Percentiles rank a stretch among this genome's conserved stretches.
phyloP scores from a whole-genome alignment of 30 jellyfish, hydroid and myxozoan genomes.

The Rhopilema esculentum region DNA sequence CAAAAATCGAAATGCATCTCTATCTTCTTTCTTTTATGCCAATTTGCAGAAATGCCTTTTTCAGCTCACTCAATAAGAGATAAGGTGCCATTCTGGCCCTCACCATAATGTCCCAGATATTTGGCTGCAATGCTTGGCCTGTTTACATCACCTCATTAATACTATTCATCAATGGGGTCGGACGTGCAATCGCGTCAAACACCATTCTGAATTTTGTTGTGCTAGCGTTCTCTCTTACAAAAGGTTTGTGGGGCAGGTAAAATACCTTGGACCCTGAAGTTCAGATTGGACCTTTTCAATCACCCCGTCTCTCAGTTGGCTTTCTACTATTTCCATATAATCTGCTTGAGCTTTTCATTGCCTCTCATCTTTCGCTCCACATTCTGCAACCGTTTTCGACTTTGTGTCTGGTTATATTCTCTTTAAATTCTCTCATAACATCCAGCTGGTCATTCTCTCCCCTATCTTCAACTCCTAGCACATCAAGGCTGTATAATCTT shows the following conservation, averaged over 20 bases:
- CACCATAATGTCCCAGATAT: not conserved
- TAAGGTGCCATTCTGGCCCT: not conserved
- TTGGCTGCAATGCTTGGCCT: not conserved
- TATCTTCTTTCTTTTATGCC: not conserved
- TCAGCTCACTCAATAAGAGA: not conserved
- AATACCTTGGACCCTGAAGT: not conserved
- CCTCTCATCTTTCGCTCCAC: not conserved
- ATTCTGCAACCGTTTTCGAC: not conserved
- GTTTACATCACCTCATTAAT: not conserved
- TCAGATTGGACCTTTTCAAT: not conserved
- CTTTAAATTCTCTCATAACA: no score
- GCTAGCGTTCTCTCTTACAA: not conserved
- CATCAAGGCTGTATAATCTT: no score
- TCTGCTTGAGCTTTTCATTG: not conserved
- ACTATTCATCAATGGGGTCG: not conserved
- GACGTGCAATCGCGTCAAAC: not conserved
- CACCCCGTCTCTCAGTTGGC: not conserved
- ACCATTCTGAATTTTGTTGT: not conserved
- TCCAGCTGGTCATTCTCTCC: not conserved
- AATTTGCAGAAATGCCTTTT: not conserved
- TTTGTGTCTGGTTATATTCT: not conserved
- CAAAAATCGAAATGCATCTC: not conserved
- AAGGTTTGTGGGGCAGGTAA: not conserved
- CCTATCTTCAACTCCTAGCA: not conserved
- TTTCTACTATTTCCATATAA: not conserved